These are phyloP conservation scores for Hydrophis major DNA, from an alignment of 2,797 vertebrate species.

Conservation along the genomic window DNA sequence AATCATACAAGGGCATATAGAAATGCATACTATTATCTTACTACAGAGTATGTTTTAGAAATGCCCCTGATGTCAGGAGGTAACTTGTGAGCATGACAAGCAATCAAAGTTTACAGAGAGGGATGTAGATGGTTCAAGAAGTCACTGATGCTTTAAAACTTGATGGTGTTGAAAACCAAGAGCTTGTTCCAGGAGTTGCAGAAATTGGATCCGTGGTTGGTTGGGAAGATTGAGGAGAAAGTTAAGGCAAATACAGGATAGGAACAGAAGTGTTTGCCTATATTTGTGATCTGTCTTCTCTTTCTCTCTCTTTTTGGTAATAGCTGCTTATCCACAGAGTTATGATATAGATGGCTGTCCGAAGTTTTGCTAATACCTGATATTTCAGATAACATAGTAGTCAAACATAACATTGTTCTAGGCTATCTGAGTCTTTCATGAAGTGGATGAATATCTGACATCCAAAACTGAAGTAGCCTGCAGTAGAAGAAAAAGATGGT, in stretches of 20 bases:
- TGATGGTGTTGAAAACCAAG: conserved; percentile 53
- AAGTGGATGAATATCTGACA: conserved; percentile 78
- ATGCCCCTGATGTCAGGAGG: conserved; percentile 45
- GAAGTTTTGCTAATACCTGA: conserved; percentile 77
- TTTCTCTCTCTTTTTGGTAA: conserved; percentile 70
- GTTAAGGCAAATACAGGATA: conserved; percentile 79
- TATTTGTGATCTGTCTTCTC: conserved; percentile 10
- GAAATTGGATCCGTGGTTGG: conserved; percentile 59
- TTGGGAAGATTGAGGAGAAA: conserved; percentile 66
- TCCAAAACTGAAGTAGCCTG: conserved; percentile 79
- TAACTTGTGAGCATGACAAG: conserved; percentile 37
- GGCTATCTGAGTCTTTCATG: conserved; percentile 71
- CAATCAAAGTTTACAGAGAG: conserved; percentile 49
- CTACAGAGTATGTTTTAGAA: conserved; percentile 32
- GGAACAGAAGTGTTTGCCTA: conserved; percentile 71
- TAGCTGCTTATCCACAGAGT: conserved; percentile 81
- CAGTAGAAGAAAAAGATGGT: conserved; percentile 19
- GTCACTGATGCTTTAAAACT: conserved; percentile 45
- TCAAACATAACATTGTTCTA: conserved; percentile 71
- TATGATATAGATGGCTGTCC: conserved; percentile 75
- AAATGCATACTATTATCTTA: conserved; percentile 62
- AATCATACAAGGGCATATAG: conserved; percentile 68
- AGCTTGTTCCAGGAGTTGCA: conserved; percentile 58
- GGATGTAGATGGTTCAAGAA: conserved; percentile 55
- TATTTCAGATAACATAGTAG: conserved; percentile 73